phyloP scores from a whole-genome alignment of 2,113 vertebrate species.

The Illadopsis cleaveri region DNA sequence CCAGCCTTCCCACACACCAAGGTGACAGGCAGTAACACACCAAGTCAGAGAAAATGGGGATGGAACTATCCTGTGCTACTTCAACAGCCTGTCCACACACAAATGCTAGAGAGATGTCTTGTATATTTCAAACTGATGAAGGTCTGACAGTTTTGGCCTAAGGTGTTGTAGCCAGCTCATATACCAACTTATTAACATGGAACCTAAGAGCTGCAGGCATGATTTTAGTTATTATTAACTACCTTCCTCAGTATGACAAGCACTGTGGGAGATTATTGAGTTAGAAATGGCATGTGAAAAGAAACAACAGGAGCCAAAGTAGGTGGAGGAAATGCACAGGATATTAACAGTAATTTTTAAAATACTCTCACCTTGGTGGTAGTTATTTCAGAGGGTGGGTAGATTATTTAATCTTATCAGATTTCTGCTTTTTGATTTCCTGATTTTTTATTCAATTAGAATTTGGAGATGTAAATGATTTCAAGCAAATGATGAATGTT shows the following conservation, averaged over 20 bases:
- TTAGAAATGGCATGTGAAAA: conserved; percentile 2
- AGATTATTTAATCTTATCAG: background rate
- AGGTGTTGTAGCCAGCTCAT: background rate
- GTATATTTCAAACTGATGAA: background rate
- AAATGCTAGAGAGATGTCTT: background rate
- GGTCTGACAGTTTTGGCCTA: background rate
- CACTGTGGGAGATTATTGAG: background rate
- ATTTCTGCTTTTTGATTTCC: background rate
- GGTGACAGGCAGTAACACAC: background rate
- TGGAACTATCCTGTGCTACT: background rate
- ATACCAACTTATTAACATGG: background rate
- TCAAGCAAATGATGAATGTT: background rate
- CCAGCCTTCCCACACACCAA: background rate
- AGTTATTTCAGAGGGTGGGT: background rate
- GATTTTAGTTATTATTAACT: background rate
- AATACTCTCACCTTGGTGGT: background rate
- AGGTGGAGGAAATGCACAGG: background rate
- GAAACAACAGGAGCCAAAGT: background rate
- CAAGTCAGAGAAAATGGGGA: background rate
- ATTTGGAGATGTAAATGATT: background rate
- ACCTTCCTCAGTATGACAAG: background rate
- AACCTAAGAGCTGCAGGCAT: background rate
- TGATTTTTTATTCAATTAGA: background rate
- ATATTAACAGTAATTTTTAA: background rate
- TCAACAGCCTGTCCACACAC: background rate